phyloP scores from a whole-genome alignment of 2,113 vertebrate species.

The Pandion haliaetus region DNA sequence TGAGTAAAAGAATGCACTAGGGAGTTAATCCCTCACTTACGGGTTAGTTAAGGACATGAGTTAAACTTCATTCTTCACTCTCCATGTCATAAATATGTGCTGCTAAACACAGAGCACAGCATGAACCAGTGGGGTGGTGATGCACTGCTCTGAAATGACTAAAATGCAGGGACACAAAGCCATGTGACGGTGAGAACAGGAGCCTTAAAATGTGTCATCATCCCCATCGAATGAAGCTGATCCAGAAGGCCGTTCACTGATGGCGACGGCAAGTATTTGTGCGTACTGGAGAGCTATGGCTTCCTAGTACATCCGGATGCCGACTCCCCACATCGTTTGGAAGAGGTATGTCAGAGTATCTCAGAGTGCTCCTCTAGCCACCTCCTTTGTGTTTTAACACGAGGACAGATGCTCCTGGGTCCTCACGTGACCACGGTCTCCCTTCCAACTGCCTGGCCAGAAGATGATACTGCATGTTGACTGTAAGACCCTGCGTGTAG shows the following conservation, averaged over 20 bases:
- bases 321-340: not conserved
- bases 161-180: slow-evolving; percentile 19
- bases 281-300: not conserved
- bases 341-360: not conserved
- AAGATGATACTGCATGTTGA: not conserved
- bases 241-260: not conserved
- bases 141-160: slow-evolving; percentile 46
- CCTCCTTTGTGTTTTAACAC: not conserved
- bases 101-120: slow-evolving; percentile 40
- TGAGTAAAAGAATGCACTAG: slow-evolving; percentile 45
- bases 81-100: slow-evolving; percentile 43
- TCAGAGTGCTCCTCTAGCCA: not conserved
- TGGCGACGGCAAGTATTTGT: not conserved
- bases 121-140: slow-evolving; percentile 13
- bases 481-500: fast-evolving
- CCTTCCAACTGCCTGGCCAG: not conserved
- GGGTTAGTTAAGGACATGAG: slow-evolving; percentile 58
- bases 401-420: not conserved
- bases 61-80: slow-evolving; percentile 62
- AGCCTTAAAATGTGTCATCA: not conserved
- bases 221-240: not conserved
- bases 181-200: not conserved
- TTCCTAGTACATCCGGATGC: not conserved
- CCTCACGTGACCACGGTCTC: not conserved
- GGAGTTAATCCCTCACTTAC: slow-evolving; percentile 46